phyloP scores from a whole-genome alignment of 2,888 invertebrate genomes.

The Nipponacmea schrenckii region DNA sequence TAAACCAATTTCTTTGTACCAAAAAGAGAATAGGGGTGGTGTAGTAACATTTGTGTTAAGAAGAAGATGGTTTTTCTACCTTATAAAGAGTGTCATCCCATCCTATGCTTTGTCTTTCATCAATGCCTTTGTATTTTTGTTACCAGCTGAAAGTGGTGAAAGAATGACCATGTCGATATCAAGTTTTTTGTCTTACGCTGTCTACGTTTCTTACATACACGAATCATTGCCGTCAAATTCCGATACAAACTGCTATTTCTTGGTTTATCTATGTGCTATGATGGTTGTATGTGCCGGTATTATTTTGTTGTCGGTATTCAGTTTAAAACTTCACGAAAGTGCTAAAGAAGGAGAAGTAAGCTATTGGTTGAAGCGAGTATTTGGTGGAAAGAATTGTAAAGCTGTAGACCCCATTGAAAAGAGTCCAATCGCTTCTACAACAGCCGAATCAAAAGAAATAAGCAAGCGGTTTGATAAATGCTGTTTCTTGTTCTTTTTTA shows the following conservation, averaged over 20 bases:
- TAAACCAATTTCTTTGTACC: neutral
- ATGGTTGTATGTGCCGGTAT: neutral
- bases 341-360: neutral
- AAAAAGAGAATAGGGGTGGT: neutral
- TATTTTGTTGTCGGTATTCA: neutral
- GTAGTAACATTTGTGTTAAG: neutral
- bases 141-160: constrained; percentile 1
- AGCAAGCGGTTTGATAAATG: neutral
- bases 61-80: neutral
- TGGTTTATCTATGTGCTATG: neutral
- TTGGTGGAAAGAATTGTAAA: too few species aligned
- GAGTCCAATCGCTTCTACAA: too few species aligned
- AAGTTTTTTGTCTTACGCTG: neutral
- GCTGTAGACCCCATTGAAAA: too few species aligned
- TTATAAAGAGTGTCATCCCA: neutral
- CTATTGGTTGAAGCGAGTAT: too few species aligned
- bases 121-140: neutral
- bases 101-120: neutral
- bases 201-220: neutral
- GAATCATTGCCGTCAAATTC: constrained; percentile 1
- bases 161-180: constrained; percentile 2
- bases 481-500: neutral
- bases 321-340: neutral
- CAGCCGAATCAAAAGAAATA: neutral
- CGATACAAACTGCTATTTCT: neutral